Conservation (phyloP, 2,797 vertebrate species). For the Corythornis leucogaster region DNA sequence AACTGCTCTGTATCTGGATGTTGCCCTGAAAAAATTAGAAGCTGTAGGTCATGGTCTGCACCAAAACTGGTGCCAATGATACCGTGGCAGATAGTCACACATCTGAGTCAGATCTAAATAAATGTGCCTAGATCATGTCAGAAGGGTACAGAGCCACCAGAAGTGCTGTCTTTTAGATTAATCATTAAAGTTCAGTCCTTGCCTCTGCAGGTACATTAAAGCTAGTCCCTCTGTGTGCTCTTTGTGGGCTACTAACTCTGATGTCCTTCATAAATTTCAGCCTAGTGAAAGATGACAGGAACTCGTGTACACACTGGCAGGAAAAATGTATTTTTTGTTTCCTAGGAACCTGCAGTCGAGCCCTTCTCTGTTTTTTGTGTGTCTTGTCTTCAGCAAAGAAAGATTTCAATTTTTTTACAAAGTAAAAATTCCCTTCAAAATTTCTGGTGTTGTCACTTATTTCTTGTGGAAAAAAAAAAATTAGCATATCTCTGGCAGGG, state of each 20-base stretch:
- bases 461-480: not conserved
- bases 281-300: not conserved
- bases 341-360: not conserved
- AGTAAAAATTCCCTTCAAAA: not conserved
- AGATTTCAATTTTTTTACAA: not conserved
- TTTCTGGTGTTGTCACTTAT: not conserved
- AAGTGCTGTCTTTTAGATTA: slow-evolving; percentile 14
- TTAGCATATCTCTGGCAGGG: not conserved
- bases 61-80: slow-evolving; percentile 1
- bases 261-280: not conserved
- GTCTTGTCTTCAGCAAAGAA: not conserved
- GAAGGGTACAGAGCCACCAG: not conserved
- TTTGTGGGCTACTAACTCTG: not conserved
- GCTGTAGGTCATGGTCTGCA: not conserved
- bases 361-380: not conserved
- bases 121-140: not conserved
- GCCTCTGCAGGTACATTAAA: slow-evolving; percentile 3
- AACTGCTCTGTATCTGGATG: not conserved
- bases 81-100: not conserved
- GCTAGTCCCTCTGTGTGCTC: not conserved
- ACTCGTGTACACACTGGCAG: not conserved
- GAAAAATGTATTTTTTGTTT: slow-evolving; percentile 14
- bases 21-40: not conserved
- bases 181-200: slow-evolving; percentile 25
- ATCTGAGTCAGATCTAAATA: slow-evolving; percentile 36